Evolutionary conservation across 2,888 invertebrate species (phyloP).

Genomic region (Fabriciana adippe): DNA sequence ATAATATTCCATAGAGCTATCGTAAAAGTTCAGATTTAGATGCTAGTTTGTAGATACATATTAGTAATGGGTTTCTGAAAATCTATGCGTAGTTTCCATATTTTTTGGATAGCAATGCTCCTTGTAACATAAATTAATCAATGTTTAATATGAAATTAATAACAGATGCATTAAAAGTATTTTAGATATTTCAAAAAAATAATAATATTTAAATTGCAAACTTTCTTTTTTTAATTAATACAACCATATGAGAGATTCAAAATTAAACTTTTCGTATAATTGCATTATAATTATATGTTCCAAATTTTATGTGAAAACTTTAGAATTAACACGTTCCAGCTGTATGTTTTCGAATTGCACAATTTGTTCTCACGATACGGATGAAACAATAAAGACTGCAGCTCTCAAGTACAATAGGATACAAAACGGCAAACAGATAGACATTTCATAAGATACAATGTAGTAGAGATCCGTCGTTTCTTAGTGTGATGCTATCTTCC

Average conservation of each 20-base stretch:
- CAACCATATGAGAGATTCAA: neutral
- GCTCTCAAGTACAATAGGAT: slow-evolving; percentile 43
- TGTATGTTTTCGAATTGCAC: slow-evolving; percentile 52
- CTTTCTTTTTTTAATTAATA: too few relatives aligned
- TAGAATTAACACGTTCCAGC: slow-evolving; percentile 46
- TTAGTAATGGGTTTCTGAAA: too few relatives aligned
- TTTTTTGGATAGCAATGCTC: too few relatives aligned
- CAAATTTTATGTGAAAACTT: neutral
- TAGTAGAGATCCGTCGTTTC: slow-evolving; percentile 36
- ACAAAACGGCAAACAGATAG: slow-evolving; percentile 45
- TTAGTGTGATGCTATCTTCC: slow-evolving; percentile 47
- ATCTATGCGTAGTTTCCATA: too few relatives aligned
- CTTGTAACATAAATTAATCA: too few relatives aligned
- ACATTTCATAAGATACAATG: slow-evolving; percentile 15
- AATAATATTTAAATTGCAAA: too few relatives aligned
- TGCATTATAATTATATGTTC: neutral
- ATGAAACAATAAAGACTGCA: slow-evolving; percentile 44
- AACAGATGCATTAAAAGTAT: too few relatives aligned
- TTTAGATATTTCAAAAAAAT: too few relatives aligned
- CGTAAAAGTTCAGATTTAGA: too few relatives aligned
- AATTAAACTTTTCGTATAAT: neutral
- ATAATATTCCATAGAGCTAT: too few relatives aligned
- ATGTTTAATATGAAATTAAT: too few relatives aligned
- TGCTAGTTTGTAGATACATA: too few relatives aligned
- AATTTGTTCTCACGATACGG: slow-evolving; percentile 46